Percentiles rank a stretch among this genome's conserved stretches.
These are phyloP conservation scores for Thyatira batis DNA, from an alignment of 2,888 invertebrate species.

Conservation along the genomic window DNA sequence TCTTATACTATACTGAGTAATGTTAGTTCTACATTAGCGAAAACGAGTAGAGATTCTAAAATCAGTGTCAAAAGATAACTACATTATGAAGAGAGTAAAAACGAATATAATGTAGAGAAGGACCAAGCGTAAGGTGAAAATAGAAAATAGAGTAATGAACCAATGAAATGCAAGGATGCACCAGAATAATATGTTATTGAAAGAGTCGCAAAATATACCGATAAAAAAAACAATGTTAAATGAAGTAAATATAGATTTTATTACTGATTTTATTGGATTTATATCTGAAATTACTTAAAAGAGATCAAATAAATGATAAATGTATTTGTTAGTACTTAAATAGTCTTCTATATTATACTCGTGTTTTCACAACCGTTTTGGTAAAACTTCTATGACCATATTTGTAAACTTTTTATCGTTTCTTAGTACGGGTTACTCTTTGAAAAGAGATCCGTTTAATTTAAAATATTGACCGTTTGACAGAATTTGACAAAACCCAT, in stretches of 20 bases:
- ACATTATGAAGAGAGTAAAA: not conserved
- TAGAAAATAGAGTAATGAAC: not conserved
- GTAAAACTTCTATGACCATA: no score
- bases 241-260: not conserved
- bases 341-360: no score
- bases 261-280: not conserved
- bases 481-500: no score
- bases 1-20: not conserved
- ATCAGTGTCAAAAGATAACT: no score
- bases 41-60: not conserved
- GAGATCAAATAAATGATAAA: no score
- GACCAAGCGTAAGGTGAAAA: not conserved
- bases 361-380: no score
- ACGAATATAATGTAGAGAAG: not conserved
- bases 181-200: not conserved
- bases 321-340: no score
- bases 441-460: no score
- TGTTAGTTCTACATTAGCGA: not conserved
- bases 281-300: not conserved
- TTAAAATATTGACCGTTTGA: no score
- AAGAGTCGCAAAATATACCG: not conserved
- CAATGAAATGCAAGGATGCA: not conserved
- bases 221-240: not conserved
- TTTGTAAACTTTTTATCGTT: not conserved
- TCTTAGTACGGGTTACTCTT: no score